Evolutionary conservation across 2,113 vertebrate species (phyloP).

Genomic region (Burhinus oedicnemus): DNA sequence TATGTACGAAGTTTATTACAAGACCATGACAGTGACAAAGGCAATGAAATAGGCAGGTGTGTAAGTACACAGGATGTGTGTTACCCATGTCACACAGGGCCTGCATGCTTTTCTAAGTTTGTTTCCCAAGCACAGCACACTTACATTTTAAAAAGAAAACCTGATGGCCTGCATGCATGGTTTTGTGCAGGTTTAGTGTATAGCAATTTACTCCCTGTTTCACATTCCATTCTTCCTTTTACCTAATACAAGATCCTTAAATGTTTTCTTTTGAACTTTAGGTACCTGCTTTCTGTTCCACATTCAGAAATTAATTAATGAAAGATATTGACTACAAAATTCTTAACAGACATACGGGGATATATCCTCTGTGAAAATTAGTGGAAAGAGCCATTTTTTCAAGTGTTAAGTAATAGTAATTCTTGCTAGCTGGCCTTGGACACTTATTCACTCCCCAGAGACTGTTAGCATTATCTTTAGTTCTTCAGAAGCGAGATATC

Average conservation of each 20-base stretch:
- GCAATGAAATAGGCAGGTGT: too few relatives aligned
- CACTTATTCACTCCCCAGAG: not conserved
- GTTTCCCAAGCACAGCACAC: not conserved
- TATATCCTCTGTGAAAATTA: not conserved
- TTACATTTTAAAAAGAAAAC: not conserved
- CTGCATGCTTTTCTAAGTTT: too few relatives aligned
- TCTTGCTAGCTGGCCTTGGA: not conserved
- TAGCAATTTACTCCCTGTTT: not conserved
- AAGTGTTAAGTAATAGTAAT: not conserved
- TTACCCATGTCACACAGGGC: too few relatives aligned
- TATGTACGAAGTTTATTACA: too few relatives aligned
- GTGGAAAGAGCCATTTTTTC: not conserved
- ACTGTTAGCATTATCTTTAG: not conserved
- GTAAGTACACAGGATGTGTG: too few relatives aligned
- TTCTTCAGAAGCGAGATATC: not conserved
- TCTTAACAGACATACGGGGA: not conserved
- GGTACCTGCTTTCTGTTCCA: not conserved
- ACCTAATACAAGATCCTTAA: not conserved
- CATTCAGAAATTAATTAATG: not conserved
- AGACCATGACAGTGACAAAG: too few relatives aligned
- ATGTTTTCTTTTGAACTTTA: not conserved
- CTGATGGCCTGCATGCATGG: not conserved
- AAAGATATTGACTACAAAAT: not conserved
- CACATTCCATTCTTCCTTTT: not conserved
- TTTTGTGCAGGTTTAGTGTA: not conserved